Base-by-base conservation (phyloP, 2,797 vertebrate genomes). In the Chrysocyon brachyurus region DNA sequence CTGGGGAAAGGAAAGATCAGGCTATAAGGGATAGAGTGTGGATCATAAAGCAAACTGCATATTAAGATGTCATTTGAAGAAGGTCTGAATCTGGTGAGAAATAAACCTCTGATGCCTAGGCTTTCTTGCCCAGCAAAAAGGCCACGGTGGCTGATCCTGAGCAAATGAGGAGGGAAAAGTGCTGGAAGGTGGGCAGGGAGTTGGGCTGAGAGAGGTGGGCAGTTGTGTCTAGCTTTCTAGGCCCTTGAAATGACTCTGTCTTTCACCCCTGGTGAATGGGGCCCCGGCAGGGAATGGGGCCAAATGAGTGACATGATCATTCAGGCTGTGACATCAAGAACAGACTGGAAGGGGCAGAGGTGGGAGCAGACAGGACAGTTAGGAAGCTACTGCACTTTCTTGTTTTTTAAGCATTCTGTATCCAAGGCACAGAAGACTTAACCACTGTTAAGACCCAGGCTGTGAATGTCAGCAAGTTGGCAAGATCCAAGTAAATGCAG, bases 181-280 rank as follows among this genome's bases (percentile, higher is more conserved):
- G 17, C 68, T 70, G 11, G 68, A 70, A 36, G 19, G 33, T 36
- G 68, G 68, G 10, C 19, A 49, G 16, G 31, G 31, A n/a, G 56
- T 24, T 57, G 33, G 19, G 3, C 26, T 2, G n/a, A 6, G 4
- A 2, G 1, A 59, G 36, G 28, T 33, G 2, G 14, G 26, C 3
- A 26, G 16, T 5, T 33, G 61, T 54, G 11, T n/a, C 2, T 26
- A 8, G 54, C 7, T 78, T 54, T 49, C 1, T 11, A 72, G 57
- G 24, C 1, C 40, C n/a, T 77, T 64, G 24, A 1, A 4, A 0
- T 33, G 19, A 87, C 64, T 91, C 70, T n/a, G 63, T 40, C 31
- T 68, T 82, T 77, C 28, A 61, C 36, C 49, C 28, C 40, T 31
- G 66, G 21, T 40, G 24, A 70, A 21, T 17, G 15, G 52, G 36